A percentile compares a stretch with the other conserved stretches of the same genome.
Evolutionary conservation across 35 echinoderm and acorn worm species (phyloP).

Genomic region (Apostichopus parvimensis): DNA sequence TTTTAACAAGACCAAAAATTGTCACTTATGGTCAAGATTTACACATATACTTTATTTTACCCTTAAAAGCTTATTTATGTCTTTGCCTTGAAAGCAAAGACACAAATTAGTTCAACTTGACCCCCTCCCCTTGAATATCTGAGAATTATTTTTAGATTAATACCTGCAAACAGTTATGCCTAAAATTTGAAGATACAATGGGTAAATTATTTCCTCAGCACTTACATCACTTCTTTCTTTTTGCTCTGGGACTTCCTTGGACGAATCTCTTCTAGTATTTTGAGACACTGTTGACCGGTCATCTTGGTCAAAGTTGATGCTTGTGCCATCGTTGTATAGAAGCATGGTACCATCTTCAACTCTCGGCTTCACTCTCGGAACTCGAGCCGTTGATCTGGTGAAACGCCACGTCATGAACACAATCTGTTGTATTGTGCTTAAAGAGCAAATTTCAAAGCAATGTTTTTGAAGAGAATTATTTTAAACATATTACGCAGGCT

Average conservation of each 20-base stretch:
- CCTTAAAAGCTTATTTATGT: no score
- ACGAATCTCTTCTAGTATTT: background rate
- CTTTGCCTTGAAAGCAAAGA: no score
- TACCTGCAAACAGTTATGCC: no score
- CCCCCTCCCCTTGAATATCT: no score
- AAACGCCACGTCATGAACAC: constrained; percentile 35
- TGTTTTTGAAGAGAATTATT: no score
- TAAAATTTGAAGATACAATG: no score
- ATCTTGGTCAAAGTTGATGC: constrained; percentile 22
- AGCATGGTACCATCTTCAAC: constrained; percentile 39
- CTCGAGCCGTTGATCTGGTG: constrained; percentile 11
- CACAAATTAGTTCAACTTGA: no score
- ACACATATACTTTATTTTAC: no score
- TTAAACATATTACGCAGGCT: no score
- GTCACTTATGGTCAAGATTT: no score
- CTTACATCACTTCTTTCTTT: constrained; percentile 9
- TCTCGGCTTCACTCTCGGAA: constrained; percentile 7
- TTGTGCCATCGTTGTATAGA: background rate
- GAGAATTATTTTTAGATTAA: no score
- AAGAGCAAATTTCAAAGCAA: background rate
- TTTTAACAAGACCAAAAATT: no score
- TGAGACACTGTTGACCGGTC: background rate
- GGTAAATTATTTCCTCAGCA: background rate
- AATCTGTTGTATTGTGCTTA: constrained; percentile 7
- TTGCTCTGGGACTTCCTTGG: background rate